Conservation (phyloP, 2,797 vertebrate species). For the Chloroceryle inda region DNA sequence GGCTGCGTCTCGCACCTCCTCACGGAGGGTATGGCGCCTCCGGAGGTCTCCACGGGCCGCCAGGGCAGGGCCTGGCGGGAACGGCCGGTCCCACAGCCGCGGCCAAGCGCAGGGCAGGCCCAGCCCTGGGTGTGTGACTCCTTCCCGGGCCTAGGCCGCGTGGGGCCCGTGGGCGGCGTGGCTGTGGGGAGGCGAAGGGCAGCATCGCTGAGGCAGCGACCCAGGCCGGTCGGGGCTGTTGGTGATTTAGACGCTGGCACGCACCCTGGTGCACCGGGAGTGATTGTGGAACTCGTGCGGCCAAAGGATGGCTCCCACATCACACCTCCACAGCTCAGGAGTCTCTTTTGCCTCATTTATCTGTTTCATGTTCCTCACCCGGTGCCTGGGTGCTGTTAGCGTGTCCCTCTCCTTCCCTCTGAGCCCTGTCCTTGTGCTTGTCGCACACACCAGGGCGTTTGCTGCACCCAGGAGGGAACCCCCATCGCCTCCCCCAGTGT, state of each 20-base stretch:
- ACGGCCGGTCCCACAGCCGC: rapidly evolving
- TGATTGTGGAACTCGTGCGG: background rate
- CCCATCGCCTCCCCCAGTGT: rapidly evolving
- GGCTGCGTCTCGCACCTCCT: background rate
- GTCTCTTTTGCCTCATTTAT: background rate
- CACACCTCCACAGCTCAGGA: background rate
- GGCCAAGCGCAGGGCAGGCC: background rate
- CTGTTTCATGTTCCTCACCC: too few relatives aligned
- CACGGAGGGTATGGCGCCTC: rapidly evolving
- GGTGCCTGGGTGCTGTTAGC: too few relatives aligned
- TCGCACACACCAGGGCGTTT: background rate
- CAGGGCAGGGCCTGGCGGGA: background rate
- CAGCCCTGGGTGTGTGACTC: too few relatives aligned
- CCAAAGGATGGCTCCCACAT: rapidly evolving
- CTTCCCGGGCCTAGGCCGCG: too few relatives aligned
- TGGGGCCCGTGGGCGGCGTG: background rate
- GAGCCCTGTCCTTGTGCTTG: background rate
- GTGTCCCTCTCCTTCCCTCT: background rate
- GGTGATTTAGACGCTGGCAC: background rate
- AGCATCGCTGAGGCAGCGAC: background rate
- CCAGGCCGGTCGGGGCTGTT: background rate
- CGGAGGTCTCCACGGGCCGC: rapidly evolving
- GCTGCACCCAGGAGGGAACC: rapidly evolving
- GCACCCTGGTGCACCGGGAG: rapidly evolving
- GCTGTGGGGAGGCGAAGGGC: background rate